Base-by-base conservation (phyloP, 2,113 vertebrate genomes). In the Oncorhynchus mykiss region DNA sequence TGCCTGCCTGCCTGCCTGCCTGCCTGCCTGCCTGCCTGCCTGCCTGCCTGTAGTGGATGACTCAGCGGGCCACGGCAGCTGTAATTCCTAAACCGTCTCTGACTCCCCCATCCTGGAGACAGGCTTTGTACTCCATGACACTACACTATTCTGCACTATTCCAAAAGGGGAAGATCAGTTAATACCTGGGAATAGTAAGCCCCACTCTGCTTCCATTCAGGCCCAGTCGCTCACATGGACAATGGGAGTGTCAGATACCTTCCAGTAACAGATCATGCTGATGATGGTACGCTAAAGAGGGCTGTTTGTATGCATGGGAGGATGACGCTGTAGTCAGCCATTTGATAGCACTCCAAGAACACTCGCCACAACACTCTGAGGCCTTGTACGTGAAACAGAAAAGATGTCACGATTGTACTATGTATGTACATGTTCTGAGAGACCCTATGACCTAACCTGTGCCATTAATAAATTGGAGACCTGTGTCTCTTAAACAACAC, bases 91-190 rank as follows among this genome's bases (percentile, higher is more conserved):
- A 71, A 20, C 27, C 14, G 25, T 20, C 39, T 25, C 20, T 31
- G 68, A 34, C 31, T 59, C 69, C 54, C 51, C 22, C 25, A 49
- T 59, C 24, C 65, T 48, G 18, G 45, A 59, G 60, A 49, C 29
- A 68, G 25, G 57, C 67, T 70, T 69, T 70, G 66, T 74, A 39
- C 72, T 74, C 54, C 9, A n/a, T 31, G 31, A 20, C 25, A 70
- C n/a, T 57, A 34, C 65, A 70, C 22, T 67, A 29, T 27, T 54
- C 31, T 68, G 59, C 24, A 29, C 25, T 39, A 29, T 25, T 73
- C 31, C 12, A 70, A 68, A 67, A 68, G 31, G 59, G 59, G 31
- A 29, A 68, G 67, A 68, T 34, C 20, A 45, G 67, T 68, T 68
- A 68, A 68, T 31, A 34, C 67, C 31, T 9, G 4, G 7, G 31